Evolutionary conservation across 2,888 invertebrate genomes (phyloP).

Genomic region (Eilema griseolum): DNA sequence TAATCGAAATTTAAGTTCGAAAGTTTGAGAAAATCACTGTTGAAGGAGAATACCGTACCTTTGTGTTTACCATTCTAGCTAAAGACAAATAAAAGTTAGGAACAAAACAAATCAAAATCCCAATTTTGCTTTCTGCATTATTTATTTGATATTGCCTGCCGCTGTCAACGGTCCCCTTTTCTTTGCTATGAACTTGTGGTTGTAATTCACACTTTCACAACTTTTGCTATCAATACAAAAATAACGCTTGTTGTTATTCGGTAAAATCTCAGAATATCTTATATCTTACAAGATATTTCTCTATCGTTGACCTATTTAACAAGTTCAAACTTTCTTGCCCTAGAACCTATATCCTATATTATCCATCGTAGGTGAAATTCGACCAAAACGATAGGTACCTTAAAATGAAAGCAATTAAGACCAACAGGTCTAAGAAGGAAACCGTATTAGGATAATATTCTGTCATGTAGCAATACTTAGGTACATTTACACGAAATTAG

Average conservation of each 20-base stretch:
- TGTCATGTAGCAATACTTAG: too few species aligned
- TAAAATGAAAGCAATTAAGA: background rate
- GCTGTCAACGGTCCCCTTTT: constrained; percentile 80
- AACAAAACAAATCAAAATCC: constrained; percentile 86
- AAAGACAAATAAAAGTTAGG: constrained; percentile 83
- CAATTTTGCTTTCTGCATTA: constrained; percentile 84
- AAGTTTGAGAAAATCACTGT: constrained; percentile 57
- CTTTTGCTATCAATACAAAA: constrained; percentile 69
- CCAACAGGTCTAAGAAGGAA: too few species aligned
- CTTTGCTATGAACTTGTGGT: constrained; percentile 76
- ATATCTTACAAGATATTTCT: background rate
- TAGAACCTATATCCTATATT: background rate
- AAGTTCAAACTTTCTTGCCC: background rate
- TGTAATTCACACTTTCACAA: constrained; percentile 75
- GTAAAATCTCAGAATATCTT: background rate
- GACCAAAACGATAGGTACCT: background rate
- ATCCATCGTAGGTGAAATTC: background rate
- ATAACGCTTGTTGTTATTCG: constrained; percentile 30
- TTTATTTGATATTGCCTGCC: constrained; percentile 84
- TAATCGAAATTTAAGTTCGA: constrained; percentile 52
- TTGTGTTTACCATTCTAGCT: constrained; percentile 68
- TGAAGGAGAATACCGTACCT: constrained; percentile 54
- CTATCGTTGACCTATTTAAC: background rate
- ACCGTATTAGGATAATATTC: too few species aligned
- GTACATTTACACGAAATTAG: too few species aligned